Evolutionary conservation across 2,113 vertebrate species (phyloP), one percentile per base, ranked within the genome.

Genomic region (Nestor notabilis): DNA sequence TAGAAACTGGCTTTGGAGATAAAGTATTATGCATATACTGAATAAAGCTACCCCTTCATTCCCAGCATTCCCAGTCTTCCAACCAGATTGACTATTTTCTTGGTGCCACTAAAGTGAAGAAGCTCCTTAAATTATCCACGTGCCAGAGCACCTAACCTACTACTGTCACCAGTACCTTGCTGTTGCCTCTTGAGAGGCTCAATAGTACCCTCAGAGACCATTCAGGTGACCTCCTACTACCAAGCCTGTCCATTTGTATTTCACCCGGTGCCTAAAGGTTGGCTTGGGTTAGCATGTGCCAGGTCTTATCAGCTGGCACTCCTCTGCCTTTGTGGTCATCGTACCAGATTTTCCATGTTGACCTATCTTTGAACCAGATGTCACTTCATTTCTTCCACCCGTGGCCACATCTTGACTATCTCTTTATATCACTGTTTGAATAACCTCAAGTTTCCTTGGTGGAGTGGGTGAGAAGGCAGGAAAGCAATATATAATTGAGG

Each of bases 161-260:
- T 68, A 2, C 35, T 35, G 49, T 66, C 44, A 53, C 2, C 1
- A 33, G 25, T 10, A 58, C 8, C 25, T 72, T 0, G 0, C 49
- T 50, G 16, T 24, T 43, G 10, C 11, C 39, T 68, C 66, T 84
- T 90, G 52, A 29, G 61, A 76, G 18, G 24, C 33, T 79, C 4
- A 11, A 13, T 27, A 9, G 4, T 33, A 63, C 19, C 23, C 31
- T 41, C 35, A 61, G 50, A 86, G 20, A 50, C 13, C 12, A n/a
- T 43, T 41, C 47, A 76, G 14, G 7, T 39, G n/a, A 52, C 6
- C 13, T 68, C 17, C 49, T 70, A 3, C 65, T 47, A 53, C 39
- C 39, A 64, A 70, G 41, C 15, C 13, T 37, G 17, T 33, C 15
- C 17, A 16, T 33, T 78, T 29, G 4, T n/a, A 39, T 68, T 91